Evolutionary conservation across 2,797 vertebrate species (phyloP).

Genomic region (Spatula versicolor): DNA sequence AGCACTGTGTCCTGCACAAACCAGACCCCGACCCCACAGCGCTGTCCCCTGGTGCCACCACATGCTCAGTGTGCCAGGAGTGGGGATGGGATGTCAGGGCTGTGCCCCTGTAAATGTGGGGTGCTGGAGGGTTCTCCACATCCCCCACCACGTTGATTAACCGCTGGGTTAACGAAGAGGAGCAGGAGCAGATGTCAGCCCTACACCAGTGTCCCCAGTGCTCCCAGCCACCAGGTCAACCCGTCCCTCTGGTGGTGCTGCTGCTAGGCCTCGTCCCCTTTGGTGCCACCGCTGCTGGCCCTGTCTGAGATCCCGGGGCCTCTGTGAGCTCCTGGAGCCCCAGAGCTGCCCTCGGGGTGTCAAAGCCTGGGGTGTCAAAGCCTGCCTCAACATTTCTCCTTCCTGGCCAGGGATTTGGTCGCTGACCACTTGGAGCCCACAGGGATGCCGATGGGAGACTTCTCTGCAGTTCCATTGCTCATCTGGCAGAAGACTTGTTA

Average conservation of each 20-base stretch:
- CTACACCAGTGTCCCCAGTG: not conserved
- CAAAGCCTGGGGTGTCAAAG: not conserved
- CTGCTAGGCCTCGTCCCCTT: not conserved
- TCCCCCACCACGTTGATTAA: not conserved
- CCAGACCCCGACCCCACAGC: rapidly evolving
- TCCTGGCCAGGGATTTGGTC: not conserved
- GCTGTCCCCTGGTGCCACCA: not conserved
- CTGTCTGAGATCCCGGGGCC: not conserved
- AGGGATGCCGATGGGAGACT: not conserved
- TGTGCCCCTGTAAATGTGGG: not conserved
- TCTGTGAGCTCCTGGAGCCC: not conserved
- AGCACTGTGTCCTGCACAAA: not conserved
- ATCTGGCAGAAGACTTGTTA: not conserved
- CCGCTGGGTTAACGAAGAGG: not conserved
- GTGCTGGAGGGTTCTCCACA: rapidly evolving
- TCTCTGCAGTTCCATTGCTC: not conserved
- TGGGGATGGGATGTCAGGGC: not conserved
- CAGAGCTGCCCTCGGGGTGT: not conserved
- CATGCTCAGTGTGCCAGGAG: not conserved
- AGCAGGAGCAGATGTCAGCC: not conserved
- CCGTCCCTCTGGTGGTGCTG: not conserved
- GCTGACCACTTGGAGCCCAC: not conserved
- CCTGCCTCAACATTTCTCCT: not conserved
- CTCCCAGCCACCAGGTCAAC: not conserved
- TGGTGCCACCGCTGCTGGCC: not conserved